Evolutionary conservation across 1,140 invertebrate species (phyloP).

Genomic region (Pogonognathellus flavescens): DNA sequence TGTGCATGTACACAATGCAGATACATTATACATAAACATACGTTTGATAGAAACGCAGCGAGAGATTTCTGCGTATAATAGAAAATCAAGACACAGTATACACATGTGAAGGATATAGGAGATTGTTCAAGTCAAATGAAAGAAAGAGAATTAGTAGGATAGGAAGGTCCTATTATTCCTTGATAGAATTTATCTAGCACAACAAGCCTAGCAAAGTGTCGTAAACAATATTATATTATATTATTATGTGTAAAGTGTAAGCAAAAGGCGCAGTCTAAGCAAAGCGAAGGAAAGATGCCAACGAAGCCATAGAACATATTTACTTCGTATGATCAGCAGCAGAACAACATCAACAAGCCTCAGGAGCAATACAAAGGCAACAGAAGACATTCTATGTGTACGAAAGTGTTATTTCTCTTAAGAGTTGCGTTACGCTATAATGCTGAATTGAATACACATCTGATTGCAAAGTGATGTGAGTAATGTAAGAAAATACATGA

Average conservation of each 20-base stretch:
- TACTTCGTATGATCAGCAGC: not conserved
- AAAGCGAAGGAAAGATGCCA: not conserved
- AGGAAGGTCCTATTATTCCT: conserved; percentile 18
- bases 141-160: conserved; percentile 24
- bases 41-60: not conserved
- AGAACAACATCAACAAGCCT: not conserved
- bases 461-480: conserved; percentile 33
- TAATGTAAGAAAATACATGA: conserved; percentile 34
- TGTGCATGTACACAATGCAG: conserved; percentile 5
- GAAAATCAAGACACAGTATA: conserved; percentile 14
- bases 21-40: not conserved
- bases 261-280: not conserved
- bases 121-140: conserved; percentile 1
- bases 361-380: not conserved
- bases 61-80: conserved; percentile 10
- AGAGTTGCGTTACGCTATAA: conserved; percentile 28
- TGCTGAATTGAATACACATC: conserved; percentile 23
- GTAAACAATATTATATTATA: conserved; percentile 5
- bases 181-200: conserved; percentile 30
- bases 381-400: not conserved
- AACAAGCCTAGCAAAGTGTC: conserved; percentile 31
- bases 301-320: too few species aligned
- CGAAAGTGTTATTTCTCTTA: conserved; percentile 16
- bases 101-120: conserved; percentile 21
- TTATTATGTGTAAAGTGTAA: conserved; percentile 19